A percentile compares a stretch with the other conserved stretches of the same genome.
Conservation (phyloP, 2,888 invertebrate species). For the Eupelmus urozonus region DNA sequence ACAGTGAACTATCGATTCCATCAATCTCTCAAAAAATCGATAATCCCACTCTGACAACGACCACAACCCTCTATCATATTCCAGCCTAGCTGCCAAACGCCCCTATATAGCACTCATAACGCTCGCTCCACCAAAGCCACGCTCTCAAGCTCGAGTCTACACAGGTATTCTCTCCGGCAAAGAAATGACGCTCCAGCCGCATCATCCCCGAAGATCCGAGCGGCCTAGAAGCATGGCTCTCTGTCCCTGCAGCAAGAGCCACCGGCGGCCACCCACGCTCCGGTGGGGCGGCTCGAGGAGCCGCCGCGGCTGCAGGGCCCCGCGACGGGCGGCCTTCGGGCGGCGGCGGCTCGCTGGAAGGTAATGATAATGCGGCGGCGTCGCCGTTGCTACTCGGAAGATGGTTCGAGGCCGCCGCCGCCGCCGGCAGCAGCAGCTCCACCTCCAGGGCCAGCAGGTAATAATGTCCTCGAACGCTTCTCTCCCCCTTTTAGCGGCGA, state of each 20-base stretch:
- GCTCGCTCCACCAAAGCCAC: background rate
- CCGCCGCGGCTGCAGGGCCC: slow-evolving; percentile 73
- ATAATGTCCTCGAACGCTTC: slow-evolving; percentile 55
- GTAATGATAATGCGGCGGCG: slow-evolving; percentile 46
- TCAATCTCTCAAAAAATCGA: too few species aligned
- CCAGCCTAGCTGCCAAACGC: too few species aligned
- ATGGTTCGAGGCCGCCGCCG: slow-evolving; percentile 56
- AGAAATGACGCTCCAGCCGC: too few species aligned
- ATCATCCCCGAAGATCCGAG: too few species aligned
- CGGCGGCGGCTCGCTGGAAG: slow-evolving; percentile 50
- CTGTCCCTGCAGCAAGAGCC: too few species aligned
- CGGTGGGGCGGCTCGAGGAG: slow-evolving; percentile 71
- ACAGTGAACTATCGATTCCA: too few species aligned
- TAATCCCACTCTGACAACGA: background rate
- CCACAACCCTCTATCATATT: too few species aligned
- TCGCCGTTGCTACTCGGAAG: slow-evolving; percentile 27
- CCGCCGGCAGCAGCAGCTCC: slow-evolving; percentile 55
- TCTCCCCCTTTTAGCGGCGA: background rate
- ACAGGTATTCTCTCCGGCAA: too few species aligned
- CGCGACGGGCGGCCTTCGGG: slow-evolving; percentile 71
- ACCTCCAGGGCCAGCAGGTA: slow-evolving; percentile 66
- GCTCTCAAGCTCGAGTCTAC: too few species aligned
- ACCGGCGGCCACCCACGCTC: slow-evolving; percentile 70
- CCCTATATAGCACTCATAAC: too few species aligned
- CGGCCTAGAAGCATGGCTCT: too few species aligned